phyloP scores from a whole-genome alignment of 1,140 invertebrate species.

The Agrypnia vestita region DNA sequence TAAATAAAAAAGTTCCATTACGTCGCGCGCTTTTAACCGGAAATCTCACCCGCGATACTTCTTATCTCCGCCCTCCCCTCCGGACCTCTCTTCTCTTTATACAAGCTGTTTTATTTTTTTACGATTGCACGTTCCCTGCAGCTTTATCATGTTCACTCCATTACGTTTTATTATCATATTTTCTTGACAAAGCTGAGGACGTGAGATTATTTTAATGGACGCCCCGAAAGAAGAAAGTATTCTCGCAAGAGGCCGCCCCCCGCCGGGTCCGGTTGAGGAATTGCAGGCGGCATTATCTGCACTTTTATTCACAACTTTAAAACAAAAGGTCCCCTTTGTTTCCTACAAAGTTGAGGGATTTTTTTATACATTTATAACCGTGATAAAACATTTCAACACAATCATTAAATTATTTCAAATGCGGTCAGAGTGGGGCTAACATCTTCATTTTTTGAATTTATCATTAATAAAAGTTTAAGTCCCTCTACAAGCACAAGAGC shows the following conservation, averaged over 20 bases:
- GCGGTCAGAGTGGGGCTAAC: too few species aligned
- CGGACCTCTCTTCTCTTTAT: conserved; percentile 35
- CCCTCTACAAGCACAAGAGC: too few species aligned
- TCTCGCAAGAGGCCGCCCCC: conserved; percentile 39
- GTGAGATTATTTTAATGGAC: conserved; percentile 62
- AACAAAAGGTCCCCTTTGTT: conserved; percentile 24
- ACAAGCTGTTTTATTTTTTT: conserved; percentile 62
- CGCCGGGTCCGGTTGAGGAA: conserved; percentile 43
- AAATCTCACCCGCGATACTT: conserved; percentile 49
- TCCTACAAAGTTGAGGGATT: neutral
- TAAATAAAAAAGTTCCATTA: conserved; percentile 59
- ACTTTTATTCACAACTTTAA: conserved; percentile 44
- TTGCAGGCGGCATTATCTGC: conserved; percentile 53
- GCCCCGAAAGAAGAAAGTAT: conserved; percentile 51
- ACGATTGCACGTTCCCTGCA: conserved; percentile 59
- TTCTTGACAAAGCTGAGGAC: conserved; percentile 62
- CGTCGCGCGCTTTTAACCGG: conserved; percentile 36
- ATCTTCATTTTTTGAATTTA: too few species aligned
- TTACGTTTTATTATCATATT: conserved; percentile 62
- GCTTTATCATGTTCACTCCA: conserved; percentile 62
- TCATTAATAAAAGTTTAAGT: too few species aligned
- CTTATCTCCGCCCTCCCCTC: conserved; percentile 49
- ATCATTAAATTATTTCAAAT: too few species aligned
- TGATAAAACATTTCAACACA: too few species aligned
- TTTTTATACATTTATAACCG: too few species aligned